These are phyloP conservation scores for Drosophila bocki DNA, from an alignment of 1,140 invertebrate genomes.

Conservation along the genomic window DNA sequence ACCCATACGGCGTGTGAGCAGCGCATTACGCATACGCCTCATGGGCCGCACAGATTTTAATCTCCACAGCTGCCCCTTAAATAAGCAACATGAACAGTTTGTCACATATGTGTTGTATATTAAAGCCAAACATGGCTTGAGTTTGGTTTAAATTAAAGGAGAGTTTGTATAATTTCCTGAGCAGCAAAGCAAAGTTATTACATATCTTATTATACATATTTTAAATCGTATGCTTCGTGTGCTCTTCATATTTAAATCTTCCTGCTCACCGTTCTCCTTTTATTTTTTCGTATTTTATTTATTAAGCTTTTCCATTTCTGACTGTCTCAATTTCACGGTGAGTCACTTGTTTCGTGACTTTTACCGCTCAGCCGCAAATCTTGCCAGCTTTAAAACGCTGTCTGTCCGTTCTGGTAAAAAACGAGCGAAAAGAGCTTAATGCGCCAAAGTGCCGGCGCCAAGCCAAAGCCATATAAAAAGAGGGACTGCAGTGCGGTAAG, in stretches of 20 bases:
- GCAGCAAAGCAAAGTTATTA: background rate
- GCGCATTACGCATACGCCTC: slow-evolving; percentile 48
- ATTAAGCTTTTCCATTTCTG: slow-evolving; percentile 1
- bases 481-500: background rate
- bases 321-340: slow-evolving; percentile 16
- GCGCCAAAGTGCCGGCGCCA: slow-evolving; percentile 37
- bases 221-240: slow-evolving; percentile 16
- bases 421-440: slow-evolving; percentile 53
- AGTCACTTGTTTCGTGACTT: slow-evolving; percentile 59
- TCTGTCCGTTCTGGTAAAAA: slow-evolving; percentile 41
- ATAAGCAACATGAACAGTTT: background rate
- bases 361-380: slow-evolving; percentile 62
- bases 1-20: slow-evolving; percentile 2
- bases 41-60: slow-evolving; percentile 33
- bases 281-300: slow-evolving; percentile 5
- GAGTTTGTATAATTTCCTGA: background rate
- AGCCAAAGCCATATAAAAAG: slow-evolving; percentile 34
- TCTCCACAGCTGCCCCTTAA: slow-evolving; percentile 12
- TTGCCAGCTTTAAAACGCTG: slow-evolving; percentile 61
- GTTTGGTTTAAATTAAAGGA: background rate
- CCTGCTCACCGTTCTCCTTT: slow-evolving; percentile 2
- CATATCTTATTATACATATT: background rate
- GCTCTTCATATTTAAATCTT: slow-evolving; percentile 25
- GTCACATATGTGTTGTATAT: background rate
- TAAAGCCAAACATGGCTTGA: background rate